Conservation (phyloP, 2,888 invertebrate species). For the Neoaliturus tenellus region DNA sequence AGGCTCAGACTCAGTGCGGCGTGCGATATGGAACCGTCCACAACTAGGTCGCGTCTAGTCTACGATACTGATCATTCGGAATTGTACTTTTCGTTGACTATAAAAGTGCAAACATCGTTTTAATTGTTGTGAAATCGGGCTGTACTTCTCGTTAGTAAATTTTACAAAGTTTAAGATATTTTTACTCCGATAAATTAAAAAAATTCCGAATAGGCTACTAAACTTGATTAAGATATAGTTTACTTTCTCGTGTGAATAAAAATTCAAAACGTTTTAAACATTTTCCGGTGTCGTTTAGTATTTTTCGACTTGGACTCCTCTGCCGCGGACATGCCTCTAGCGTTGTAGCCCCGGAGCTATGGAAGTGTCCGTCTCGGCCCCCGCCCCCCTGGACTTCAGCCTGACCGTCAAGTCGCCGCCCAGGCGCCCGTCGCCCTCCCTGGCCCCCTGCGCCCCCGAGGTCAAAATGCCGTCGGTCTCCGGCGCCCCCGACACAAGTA, state of each 20-base stretch:
- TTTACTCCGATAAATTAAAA: too few relatives aligned
- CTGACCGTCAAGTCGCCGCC: constrained; percentile 70
- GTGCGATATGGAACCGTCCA: not conserved
- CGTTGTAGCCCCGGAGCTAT: constrained; percentile 15
- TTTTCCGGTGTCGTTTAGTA: too few relatives aligned
- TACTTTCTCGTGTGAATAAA: too few relatives aligned
- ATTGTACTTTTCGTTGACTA: not conserved
- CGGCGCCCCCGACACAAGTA: constrained; percentile 68
- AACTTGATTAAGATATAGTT: too few relatives aligned
- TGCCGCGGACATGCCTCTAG: not conserved
- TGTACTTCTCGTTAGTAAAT: too few relatives aligned
- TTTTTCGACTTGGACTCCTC: not conserved
- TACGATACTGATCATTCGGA: too few relatives aligned
- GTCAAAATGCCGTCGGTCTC: constrained; percentile 49
- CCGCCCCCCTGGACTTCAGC: constrained; percentile 83
- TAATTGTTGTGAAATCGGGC: too few relatives aligned
- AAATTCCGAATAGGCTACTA: too few relatives aligned
- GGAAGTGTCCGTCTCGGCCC: constrained; percentile 72
- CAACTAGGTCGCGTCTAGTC: not conserved
- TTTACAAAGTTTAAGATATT: too few relatives aligned
- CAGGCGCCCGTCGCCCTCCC: constrained; percentile 76
- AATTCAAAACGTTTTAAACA: too few relatives aligned
- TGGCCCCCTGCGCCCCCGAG: constrained; percentile 47
- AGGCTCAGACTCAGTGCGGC: not conserved
- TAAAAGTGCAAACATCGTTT: not conserved